A percentile compares a stretch with the other conserved stretches of the same genome.
phyloP scores from a whole-genome alignment of 2,113 vertebrate species.

The Eubucco bourcierii region DNA sequence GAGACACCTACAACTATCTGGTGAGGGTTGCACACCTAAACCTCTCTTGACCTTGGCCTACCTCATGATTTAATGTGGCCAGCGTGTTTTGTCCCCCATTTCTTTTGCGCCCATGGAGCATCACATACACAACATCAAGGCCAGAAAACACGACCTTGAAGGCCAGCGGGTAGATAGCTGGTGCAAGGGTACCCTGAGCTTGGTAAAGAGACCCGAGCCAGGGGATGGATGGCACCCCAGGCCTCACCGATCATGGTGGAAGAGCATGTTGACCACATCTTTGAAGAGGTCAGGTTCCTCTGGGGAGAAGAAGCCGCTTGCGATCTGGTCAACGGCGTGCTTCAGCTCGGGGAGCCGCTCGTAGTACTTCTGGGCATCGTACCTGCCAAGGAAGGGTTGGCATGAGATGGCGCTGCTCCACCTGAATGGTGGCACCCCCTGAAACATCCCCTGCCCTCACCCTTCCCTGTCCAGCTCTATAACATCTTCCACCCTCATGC shows the following conservation, averaged over 20 bases:
- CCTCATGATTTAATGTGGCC: accelerated
- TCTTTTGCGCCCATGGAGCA: not conserved
- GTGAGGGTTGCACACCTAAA: accelerated
- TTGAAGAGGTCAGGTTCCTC: slow-evolving; percentile 87
- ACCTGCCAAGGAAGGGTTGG: slow-evolving; percentile 69
- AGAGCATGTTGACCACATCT: slow-evolving; percentile 90
- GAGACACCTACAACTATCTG: not conserved
- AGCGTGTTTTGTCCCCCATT: accelerated
- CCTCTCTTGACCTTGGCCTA: accelerated
- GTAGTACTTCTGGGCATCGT: slow-evolving; percentile 87
- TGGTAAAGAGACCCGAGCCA: not conserved
- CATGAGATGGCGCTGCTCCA: not conserved
- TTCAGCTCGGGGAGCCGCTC: slow-evolving; percentile 86
- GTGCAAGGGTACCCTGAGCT: accelerated
- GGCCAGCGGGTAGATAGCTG: not conserved
- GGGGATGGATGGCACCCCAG: not conserved
- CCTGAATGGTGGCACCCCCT: not conserved
- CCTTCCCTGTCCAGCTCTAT: slow-evolving; percentile 85
- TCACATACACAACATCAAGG: accelerated
- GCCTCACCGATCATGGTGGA: slow-evolving; percentile 89
- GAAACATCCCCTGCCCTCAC: slow-evolving; percentile 63
- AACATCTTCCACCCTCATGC: slow-evolving; percentile 93
- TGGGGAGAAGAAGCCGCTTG: slow-evolving; percentile 87
- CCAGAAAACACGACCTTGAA: not conserved
- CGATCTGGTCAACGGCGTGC: slow-evolving; percentile 90